Percentiles rank a stretch among this genome's conserved stretches.
Conservation (phyloP, 2,797 vertebrate species). For the Apogon talboti region DNA sequence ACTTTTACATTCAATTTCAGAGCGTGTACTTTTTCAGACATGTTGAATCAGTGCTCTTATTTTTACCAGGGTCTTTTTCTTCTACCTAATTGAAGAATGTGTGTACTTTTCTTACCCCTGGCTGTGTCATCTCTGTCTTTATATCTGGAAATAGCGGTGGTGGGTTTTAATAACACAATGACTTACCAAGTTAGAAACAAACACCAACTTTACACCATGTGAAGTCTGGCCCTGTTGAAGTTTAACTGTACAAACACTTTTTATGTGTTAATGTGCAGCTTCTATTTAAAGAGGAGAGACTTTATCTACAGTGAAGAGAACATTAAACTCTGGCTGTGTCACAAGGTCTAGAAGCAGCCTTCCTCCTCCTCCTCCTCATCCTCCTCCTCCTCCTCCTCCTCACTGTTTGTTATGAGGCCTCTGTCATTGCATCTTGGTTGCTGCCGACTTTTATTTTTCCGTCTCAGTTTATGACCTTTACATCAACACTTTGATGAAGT, state of each 20-base stretch:
- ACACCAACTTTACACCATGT: too few relatives aligned
- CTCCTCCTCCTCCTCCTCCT: constrained; percentile 1
- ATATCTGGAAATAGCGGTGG: too few relatives aligned
- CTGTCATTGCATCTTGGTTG: not conserved
- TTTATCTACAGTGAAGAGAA: not conserved
- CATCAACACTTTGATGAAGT: too few relatives aligned
- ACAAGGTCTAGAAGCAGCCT: constrained; percentile 10
- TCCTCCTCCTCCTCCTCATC: constrained; percentile 2
- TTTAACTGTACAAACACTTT: not conserved
- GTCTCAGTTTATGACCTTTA: not conserved
- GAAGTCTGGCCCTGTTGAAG: not conserved
- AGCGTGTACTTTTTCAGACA: too few relatives aligned
- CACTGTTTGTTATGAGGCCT: constrained; percentile 7
- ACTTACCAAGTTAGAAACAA: too few relatives aligned
- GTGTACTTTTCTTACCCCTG: too few relatives aligned
- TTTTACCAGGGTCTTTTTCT: too few relatives aligned
- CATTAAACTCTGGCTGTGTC: not conserved
- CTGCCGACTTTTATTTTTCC: not conserved
- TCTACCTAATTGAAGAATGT: too few relatives aligned
- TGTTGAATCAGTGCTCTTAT: too few relatives aligned
- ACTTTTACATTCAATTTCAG: too few relatives aligned
- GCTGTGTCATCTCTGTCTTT: too few relatives aligned
- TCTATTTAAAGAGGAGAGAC: constrained; percentile 17
- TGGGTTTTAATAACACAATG: too few relatives aligned
- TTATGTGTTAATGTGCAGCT: not conserved